Percentiles rank a stretch among this genome's conserved stretches.
These are phyloP conservation scores for Aphidius colemani DNA, from an alignment of 2,888 invertebrate species.

Conservation along the genomic window DNA sequence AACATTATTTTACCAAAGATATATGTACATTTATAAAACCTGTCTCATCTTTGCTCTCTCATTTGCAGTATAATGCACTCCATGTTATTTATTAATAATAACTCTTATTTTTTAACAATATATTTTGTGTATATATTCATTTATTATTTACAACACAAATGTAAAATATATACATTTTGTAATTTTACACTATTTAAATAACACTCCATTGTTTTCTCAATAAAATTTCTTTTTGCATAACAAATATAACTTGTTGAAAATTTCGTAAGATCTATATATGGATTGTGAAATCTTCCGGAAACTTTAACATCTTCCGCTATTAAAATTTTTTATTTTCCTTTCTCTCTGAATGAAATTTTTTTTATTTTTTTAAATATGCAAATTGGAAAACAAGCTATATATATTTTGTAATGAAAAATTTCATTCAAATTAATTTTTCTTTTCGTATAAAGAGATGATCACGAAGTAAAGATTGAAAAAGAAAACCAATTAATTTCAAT, in stretches of 20 bases:
- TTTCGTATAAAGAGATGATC: too few relatives aligned
- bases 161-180: neutral
- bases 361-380: too few relatives aligned
- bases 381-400: too few relatives aligned
- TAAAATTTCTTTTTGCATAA: constrained; percentile 17
- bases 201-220: constrained; percentile 12
- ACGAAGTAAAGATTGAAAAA: too few relatives aligned
- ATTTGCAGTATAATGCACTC: too few relatives aligned
- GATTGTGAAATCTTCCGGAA: constrained; percentile 21
- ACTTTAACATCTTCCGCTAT: constrained; percentile 14
- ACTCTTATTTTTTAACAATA: neutral
- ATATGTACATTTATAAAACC: constrained; percentile 4
- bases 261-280: neutral
- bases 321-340: neutral
- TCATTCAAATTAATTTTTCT: too few relatives aligned
- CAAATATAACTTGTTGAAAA: constrained; percentile 8
- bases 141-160: too few relatives aligned
- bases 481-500: too few relatives aligned
- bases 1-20: constrained; percentile 29
- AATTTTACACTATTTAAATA: neutral
- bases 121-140: neutral
- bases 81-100: too few relatives aligned
- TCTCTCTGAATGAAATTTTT: too few relatives aligned
- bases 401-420: too few relatives aligned
- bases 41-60: too few relatives aligned